Base-by-base conservation (phyloP, 1,140 invertebrate species). In the Carposina sasakii region DNA sequence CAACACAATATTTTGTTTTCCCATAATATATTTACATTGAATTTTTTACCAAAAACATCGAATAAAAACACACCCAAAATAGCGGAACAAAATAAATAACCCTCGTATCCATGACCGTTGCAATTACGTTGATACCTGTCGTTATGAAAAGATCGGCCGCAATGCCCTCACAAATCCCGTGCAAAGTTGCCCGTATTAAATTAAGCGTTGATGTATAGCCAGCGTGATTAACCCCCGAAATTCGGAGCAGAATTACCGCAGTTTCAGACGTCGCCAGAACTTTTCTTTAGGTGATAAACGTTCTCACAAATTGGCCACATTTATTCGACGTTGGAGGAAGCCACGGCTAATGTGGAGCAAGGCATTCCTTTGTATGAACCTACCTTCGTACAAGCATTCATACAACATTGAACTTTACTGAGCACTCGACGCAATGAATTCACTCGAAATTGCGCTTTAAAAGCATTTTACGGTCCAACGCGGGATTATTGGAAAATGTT, bases 221-320 rank as follows among this genome's bases (percentile, higher is more conserved):
- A 44, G 48, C 63, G 64, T 67, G 64, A 76, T 73, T 70, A 76
- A 68, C 68, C 61, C 62, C 62, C 58, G 60, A 68, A 68, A 61
- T 68, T 67, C 59, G 51, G 59, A 40, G 55, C 54, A 22, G 57
- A 72, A 72, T 71, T 74, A 67, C 64, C 51, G 57, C 65, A 65
- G 63, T 65, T 70, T 57, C 62, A 70, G 60, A 63, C 65, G 67
- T 68, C 67, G 59, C 60, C 56, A 58, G 61, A 69, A 77, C 69
- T 75, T 77, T 81, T 81, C 74, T 74, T 76, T 73, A 63, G 64
- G 72, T 73, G 71, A 81, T 76, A 73, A 76, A 76, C 69, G 72
- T 56, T 68, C 63, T 68, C 68, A 57, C 65, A 71, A 73, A 74
- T 77, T 74, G 63, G 67, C 63, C 60, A 65, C 69, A 74, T 74